Evolutionary conservation across 64 coral and sea anemone species (phyloP).

Genomic region (Montipora efflorescens): DNA sequence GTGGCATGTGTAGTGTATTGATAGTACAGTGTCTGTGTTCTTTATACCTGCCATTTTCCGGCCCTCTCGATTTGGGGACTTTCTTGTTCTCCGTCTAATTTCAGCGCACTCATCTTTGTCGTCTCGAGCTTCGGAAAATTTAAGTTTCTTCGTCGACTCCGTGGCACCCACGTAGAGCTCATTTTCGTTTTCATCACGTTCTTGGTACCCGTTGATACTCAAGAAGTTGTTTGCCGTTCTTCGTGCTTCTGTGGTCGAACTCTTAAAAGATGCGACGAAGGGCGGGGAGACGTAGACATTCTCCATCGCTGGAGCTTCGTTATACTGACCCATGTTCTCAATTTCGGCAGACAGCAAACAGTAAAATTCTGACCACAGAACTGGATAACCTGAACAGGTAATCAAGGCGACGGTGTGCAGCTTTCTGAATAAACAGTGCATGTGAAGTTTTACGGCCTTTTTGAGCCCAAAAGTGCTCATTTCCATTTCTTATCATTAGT

Average conservation of each 20-base stretch:
- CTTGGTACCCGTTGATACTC: not conserved
- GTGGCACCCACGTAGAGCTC: not conserved
- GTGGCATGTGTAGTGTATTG: not conserved
- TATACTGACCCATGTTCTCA: too few relatives aligned
- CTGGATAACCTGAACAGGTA: too few relatives aligned
- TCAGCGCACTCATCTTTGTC: not conserved
- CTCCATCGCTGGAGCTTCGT: not conserved
- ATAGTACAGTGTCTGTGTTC: not conserved
- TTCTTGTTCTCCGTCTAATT: not conserved
- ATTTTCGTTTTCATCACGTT: slow-evolving; percentile 19
- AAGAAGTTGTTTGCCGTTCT: not conserved
- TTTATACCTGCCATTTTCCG: not conserved
- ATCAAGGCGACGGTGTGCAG: too few relatives aligned
- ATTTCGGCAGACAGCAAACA: not conserved
- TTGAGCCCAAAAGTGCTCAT: too few relatives aligned
- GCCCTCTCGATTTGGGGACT: not conserved
- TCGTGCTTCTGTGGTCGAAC: not conserved
- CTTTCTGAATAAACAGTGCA: too few relatives aligned
- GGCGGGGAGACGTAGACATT: not conserved
- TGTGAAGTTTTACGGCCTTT: too few relatives aligned
- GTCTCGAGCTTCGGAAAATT: not conserved
- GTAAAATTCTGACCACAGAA: not conserved
- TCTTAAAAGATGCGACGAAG: not conserved
- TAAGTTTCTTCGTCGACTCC: not conserved
- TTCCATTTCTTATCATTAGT: too few relatives aligned